Evolutionary conservation across 2,113 vertebrate genomes (phyloP).

Genomic region (Python bivittatus): DNA sequence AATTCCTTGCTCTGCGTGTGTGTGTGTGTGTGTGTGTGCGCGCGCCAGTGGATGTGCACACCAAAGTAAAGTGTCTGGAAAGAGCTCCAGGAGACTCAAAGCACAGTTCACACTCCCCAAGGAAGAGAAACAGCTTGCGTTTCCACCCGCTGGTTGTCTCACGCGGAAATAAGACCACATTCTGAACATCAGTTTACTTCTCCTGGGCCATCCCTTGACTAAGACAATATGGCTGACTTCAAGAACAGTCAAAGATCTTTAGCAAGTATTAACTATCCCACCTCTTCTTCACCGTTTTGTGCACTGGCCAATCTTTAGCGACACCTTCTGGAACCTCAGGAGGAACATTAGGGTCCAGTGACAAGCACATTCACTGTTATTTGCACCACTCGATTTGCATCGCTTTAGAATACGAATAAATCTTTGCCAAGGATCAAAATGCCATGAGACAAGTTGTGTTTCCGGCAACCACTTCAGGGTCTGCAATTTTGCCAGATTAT

Average conservation of each 20-base stretch:
- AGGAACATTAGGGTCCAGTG: too few relatives aligned
- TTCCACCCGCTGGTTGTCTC: neutral
- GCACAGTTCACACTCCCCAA: neutral
- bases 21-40: neutral
- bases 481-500: too few relatives aligned
- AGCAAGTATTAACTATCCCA: neutral
- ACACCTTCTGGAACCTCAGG: neutral
- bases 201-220: neutral
- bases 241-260: neutral
- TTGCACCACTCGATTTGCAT: neutral
- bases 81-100: neutral
- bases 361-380: neutral
- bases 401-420: neutral
- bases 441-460: too few relatives aligned
- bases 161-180: neutral
- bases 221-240: neutral
- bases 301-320: neutral
- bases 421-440: too few relatives aligned
- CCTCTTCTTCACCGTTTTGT: neutral
- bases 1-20: constrained; percentile 25
- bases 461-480: too few relatives aligned
- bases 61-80: constrained; percentile 18
- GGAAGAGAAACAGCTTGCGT: neutral
- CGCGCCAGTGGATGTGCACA: constrained; percentile 26
- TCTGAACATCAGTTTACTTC: neutral